Evolutionary conservation across 1,140 invertebrate genomes (phyloP).

Genomic region (Pseudomyrmex concolor): DNA sequence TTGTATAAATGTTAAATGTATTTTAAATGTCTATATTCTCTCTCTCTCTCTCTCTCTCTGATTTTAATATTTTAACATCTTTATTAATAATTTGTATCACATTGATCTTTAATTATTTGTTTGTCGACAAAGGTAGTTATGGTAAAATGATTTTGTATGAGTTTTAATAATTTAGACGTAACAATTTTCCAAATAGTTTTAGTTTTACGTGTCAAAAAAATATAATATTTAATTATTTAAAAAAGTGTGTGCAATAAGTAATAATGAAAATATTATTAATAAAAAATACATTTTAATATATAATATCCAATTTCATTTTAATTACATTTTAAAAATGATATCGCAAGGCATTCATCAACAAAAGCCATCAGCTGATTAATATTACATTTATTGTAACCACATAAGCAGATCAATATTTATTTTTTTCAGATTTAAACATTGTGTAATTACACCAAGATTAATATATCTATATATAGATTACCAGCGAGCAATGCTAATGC

Average conservation of each 20-base stretch:
- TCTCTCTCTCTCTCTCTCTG: too few relatives aligned
- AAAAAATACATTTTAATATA: conserved; percentile 50
- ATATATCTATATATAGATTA: conserved; percentile 26
- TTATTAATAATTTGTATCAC: conserved; percentile 45
- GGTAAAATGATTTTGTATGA: conserved; percentile 27
- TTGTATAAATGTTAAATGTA: conserved; percentile 22
- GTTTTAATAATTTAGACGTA: background rate
- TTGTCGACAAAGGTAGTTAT: background rate
- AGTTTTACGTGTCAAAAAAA: background rate
- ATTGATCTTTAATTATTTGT: conserved; percentile 29
- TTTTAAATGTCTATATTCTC: conserved; percentile 22
- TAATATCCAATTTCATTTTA: conserved; percentile 49
- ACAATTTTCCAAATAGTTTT: background rate
- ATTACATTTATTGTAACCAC: conserved; percentile 34
- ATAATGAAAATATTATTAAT: conserved; percentile 26
- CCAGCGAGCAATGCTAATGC: conserved; percentile 19
- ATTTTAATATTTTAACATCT: conserved; percentile 5
- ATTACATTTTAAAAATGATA: conserved; percentile 23
- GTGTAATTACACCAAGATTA: conserved; percentile 37
- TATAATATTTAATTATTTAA: conserved; percentile 1
- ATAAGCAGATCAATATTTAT: conserved; percentile 49
- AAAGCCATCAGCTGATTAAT: conserved; percentile 50
- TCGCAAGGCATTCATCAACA: background rate
- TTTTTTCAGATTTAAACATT: conserved; percentile 38
- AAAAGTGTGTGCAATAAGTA: background rate